Conservation (phyloP, 1,140 invertebrate species). For the Papilio polyxenes region DNA sequence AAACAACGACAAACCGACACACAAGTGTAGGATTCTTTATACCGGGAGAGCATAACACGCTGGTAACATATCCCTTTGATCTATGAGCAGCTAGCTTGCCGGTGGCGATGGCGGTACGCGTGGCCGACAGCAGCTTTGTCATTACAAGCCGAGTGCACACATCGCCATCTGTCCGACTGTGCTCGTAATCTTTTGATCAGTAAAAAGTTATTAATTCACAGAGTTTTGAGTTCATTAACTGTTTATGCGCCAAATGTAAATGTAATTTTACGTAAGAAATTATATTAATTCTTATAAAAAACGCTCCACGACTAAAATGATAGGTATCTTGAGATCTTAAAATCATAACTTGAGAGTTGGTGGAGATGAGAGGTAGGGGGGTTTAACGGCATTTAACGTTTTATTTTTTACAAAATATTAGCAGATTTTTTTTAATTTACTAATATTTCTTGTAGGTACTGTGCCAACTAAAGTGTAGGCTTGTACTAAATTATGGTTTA, state of each 20-base stretch:
- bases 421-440: too few relatives aligned
- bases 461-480: too few relatives aligned
- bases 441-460: too few relatives aligned
- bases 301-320: background rate
- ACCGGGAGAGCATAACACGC: slow-evolving; percentile 15
- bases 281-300: background rate
- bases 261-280: background rate
- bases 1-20: background rate
- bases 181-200: background rate
- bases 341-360: too few relatives aligned
- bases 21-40: background rate
- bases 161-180: background rate
- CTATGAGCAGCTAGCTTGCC: background rate
- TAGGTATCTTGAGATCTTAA: too few relatives aligned
- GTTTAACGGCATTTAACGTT: too few relatives aligned
- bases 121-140: slow-evolving; percentile 23
- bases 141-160: slow-evolving; percentile 30
- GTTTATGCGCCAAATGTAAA: background rate
- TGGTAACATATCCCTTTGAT: slow-evolving; percentile 24
- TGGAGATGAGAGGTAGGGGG: too few relatives aligned
- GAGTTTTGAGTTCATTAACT: slow-evolving; percentile 1
- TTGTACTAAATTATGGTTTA: too few relatives aligned
- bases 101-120: background rate
- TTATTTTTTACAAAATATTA: too few relatives aligned
- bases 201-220: slow-evolving; percentile 15